These are phyloP conservation scores for Poeciliopsis presidionis DNA, from an alignment of 2,797 vertebrate species.

Conservation along the genomic window DNA sequence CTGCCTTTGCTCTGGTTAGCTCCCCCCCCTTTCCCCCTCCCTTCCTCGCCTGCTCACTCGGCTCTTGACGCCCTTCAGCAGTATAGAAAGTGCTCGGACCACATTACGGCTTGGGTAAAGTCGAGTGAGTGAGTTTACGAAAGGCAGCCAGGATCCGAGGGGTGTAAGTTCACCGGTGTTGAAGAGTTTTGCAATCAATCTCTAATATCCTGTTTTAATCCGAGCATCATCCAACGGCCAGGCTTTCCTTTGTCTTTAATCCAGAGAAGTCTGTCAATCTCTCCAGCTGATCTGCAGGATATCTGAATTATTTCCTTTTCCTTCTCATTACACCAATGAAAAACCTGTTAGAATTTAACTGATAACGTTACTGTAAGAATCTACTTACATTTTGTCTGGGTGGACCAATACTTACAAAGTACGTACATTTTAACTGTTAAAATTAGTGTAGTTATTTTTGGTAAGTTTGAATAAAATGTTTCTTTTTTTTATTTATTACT, in stretches of 20 bases:
- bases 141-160: conserved; percentile 23
- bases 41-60: conserved; percentile 44
- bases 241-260: conserved; percentile 25
- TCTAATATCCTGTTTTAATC: conserved; percentile 49
- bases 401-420: not conserved
- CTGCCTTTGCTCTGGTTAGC: conserved; percentile 71
- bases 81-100: conserved; percentile 54
- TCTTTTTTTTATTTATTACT: not conserved
- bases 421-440: conserved; percentile 21
- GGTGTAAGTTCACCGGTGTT: conserved; percentile 34
- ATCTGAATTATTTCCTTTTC: conserved; percentile 43
- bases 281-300: conserved; percentile 30
- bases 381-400: not conserved
- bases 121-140: conserved; percentile 48
- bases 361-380: not conserved
- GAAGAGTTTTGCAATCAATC: conserved; percentile 52
- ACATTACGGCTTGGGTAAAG: conserved; percentile 48
- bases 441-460: not conserved
- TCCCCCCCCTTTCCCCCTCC: conserved; percentile 26
- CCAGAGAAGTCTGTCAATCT: conserved; percentile 24
- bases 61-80: conserved; percentile 50
- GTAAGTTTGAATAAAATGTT: not conserved
- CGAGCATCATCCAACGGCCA: conserved; percentile 35
- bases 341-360: not conserved
- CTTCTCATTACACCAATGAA: not conserved